phyloP scores from a whole-genome alignment of 2,797 vertebrate species.

The Sebastes minor region DNA sequence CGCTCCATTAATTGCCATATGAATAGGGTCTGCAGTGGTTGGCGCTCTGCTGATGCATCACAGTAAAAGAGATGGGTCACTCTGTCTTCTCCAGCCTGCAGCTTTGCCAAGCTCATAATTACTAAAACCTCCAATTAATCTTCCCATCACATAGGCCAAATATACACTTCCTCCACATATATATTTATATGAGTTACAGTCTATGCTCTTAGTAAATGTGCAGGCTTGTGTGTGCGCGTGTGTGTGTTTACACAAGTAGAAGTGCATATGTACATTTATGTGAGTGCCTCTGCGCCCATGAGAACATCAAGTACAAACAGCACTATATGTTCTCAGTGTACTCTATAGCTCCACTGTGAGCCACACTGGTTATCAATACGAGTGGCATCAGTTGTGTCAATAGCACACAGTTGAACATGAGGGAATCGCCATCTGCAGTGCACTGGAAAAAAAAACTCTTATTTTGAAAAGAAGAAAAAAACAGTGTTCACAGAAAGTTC shows the following conservation, averaged over 20 bases:
- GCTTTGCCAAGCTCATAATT: constrained; percentile 84
- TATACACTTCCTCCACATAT: constrained; percentile 72
- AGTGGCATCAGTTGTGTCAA: constrained; percentile 15
- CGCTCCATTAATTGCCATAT: constrained; percentile 86
- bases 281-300: constrained; percentile 6
- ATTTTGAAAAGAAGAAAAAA: not conserved
- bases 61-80: constrained; percentile 82
- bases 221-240: constrained; percentile 5
- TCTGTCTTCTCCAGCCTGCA: constrained; percentile 78
- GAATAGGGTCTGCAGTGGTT: constrained; percentile 81
- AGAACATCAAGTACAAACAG: constrained; percentile 40
- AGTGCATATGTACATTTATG: constrained; percentile 20
- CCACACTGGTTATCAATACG: constrained; percentile 22
- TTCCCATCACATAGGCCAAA: constrained; percentile 82
- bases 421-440: not conserved
- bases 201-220: constrained; percentile 51
- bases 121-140: constrained; percentile 85
- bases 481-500: not conserved
- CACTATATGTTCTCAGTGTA: constrained; percentile 1
- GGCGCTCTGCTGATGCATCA: constrained; percentile 80
- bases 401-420: not conserved
- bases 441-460: not conserved
- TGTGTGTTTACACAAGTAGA: constrained; percentile 32
- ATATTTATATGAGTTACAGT: constrained; percentile 72
- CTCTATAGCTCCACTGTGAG: not conserved